Evolutionary conservation across 2,888 invertebrate species (phyloP), one percentile per base, ranked within the genome.

Genomic region (Andricus quercusramuli): DNA sequence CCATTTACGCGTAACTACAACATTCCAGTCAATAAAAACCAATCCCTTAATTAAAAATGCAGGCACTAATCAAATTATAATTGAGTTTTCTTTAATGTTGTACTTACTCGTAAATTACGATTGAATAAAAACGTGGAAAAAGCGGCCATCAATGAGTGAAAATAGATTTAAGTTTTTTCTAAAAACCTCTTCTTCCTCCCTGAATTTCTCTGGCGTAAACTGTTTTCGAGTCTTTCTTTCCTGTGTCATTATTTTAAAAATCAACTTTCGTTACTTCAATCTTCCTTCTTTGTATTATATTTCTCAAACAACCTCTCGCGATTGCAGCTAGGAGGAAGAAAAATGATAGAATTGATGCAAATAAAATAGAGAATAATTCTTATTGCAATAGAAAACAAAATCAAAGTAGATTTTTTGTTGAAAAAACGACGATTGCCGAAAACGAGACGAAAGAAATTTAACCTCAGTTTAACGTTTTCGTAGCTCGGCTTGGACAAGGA

Each of bases 401-500:
- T 37, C 13, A 41, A 79, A 76, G 32, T 47, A 74, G 74, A 32
- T 62, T 20, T 62, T 67, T 20, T 51, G 70, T 62, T 47, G 9
- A 47, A 70, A 74, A 79, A 15, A 70, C 62, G 44, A 81, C 76
- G 67, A 67, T 62, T 76, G 62, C 51, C 22, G 47, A 17, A 62
- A 78, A 81, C 77, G 80, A 82, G 79, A 83, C 81, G 85, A 90
- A 88, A 87, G 84, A 89, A 88, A 89, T 91, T 90, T 91, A 91
- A 91, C 89, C 88, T 90, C 88, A 90, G 91, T 90, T 91, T 91
- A 90, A 91, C 91, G 88, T 95, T 95, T 95, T 95, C 95, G 95
- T 96, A 97, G 96, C 96, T 96, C 96, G 96, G 96, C 96, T 96
- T 97, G 96, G 96, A 97, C 96, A 96, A 96, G 95, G 97, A 97